Evolutionary conservation across 1,140 invertebrate species (phyloP), one percentile per base, ranked within the genome.

Genomic region (Frieseomelitta varia): DNA sequence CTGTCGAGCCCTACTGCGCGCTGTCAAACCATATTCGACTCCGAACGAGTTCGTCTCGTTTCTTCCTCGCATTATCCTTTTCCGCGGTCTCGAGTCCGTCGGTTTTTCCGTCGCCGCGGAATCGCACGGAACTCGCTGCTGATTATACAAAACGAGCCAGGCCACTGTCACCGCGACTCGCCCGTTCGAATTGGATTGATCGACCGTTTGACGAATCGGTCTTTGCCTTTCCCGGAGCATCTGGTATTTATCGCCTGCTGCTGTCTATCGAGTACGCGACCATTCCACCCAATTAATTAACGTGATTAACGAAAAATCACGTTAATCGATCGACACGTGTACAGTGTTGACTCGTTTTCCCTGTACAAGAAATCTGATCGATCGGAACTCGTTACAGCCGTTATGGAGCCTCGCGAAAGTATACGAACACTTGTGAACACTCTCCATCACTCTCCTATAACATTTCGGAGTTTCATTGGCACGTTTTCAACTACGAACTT

Each of bases 261-360:
- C 34, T 47, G 8, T 8, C 39, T 47, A 30, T 56, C 71, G 67
- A 71, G 73, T 77, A 84, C 87, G 88, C 87, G 87, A 89, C 72
- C 55, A 19, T 11, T 51, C 65, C 58, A 27, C 63, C 51, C 76
- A 84, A 89, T 89, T 89, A 89, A 89, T 89, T 89, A 89, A 88
- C 53, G 85, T 89, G 86, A 89, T 89, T 89, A 89, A 88, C 53
- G 85, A 89, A 89, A 89, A 89, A 86, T 89, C 84, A 65, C 81
- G 58, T 85, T 89, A 89, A 89, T 89, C 83, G 88, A 88, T 65
- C 77, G 84, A 69, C 80, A n/a, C 81, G n/a, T 21, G 30, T 53
- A 75, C 81, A 56, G 73, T 77, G 67, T 71, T 76, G 76, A 68
- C 27, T 27, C 53, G 69, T 55, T 76, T 83, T 34, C 55, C 88